Evolutionary conservation across 2,797 vertebrate genomes (phyloP).

Genomic region (Somateria mollissima): DNA sequence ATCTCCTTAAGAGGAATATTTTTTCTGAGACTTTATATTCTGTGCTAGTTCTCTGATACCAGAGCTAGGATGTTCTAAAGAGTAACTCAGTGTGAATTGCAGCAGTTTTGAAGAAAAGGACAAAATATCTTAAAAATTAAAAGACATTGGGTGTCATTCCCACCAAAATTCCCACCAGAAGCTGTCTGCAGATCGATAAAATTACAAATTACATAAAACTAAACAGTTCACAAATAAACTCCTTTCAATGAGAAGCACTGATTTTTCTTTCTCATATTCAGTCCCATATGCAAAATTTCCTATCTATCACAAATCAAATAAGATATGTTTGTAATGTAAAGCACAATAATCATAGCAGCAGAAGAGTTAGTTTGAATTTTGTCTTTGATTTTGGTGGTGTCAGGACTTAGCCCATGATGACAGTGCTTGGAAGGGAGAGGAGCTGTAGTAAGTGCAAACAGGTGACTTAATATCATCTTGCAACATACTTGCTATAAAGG

Average conservation of each 20-base stretch:
- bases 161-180: not conserved
- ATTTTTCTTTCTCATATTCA: not conserved
- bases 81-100: not conserved
- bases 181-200: not conserved
- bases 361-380: not conserved
- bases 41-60: not conserved
- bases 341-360: not conserved
- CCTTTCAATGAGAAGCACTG: not conserved
- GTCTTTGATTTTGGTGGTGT: not conserved
- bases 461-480: not conserved
- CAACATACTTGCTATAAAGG: not conserved
- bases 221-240: not conserved
- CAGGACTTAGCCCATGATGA: not conserved
- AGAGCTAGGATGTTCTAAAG: not conserved
- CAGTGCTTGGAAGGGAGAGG: not conserved
- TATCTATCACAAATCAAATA: not conserved
- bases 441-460: not conserved
- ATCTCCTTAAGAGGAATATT: not conserved
- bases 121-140: not conserved
- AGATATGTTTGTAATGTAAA: not conserved
- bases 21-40: not conserved
- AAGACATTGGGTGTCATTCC: not conserved
- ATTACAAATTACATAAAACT: not conserved
- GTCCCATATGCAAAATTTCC: not conserved
- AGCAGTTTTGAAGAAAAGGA: not conserved